Conservation (phyloP, 1,140 invertebrate genomes). For the Vollenhovia emeryi region DNA sequence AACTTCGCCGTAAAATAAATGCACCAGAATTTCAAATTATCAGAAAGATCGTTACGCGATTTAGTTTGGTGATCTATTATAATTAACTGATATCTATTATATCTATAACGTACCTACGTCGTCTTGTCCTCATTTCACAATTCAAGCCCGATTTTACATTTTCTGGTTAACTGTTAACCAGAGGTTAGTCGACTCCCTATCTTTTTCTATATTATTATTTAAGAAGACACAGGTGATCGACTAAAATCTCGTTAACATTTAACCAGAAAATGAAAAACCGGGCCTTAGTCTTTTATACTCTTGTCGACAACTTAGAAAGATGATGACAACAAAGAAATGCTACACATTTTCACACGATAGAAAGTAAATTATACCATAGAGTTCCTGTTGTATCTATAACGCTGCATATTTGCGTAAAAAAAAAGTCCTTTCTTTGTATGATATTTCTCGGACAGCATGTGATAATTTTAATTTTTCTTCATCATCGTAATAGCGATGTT, state of each 20-base stretch:
- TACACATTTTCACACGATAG: not conserved
- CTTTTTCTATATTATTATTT: no score
- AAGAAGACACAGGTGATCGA: no score
- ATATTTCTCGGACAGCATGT: not conserved
- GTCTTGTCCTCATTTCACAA: not conserved
- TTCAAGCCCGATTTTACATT: no score
- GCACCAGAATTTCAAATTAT: not conserved
- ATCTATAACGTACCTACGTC: not conserved
- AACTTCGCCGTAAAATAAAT: not conserved
- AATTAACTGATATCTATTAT: not conserved
- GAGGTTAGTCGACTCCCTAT: no score
- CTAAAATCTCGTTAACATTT: no score
- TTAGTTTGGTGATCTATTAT: not conserved
- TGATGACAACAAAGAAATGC: not conserved
- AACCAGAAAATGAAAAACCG: no score
- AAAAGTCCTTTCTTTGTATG: not conserved
- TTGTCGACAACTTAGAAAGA: not conserved
- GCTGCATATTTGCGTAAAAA: not conserved
- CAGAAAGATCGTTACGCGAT: not conserved
- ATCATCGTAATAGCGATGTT: slow-evolving; percentile 62
- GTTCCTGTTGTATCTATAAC: not conserved
- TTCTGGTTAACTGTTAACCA: no score
- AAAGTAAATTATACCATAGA: slow-evolving; percentile 11
- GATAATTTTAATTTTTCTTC: slow-evolving; percentile 56
- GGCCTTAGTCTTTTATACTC: no score